Evolutionary conservation across 1,140 invertebrate genomes (phyloP).

Genomic region (Chelonus insularis): DNA sequence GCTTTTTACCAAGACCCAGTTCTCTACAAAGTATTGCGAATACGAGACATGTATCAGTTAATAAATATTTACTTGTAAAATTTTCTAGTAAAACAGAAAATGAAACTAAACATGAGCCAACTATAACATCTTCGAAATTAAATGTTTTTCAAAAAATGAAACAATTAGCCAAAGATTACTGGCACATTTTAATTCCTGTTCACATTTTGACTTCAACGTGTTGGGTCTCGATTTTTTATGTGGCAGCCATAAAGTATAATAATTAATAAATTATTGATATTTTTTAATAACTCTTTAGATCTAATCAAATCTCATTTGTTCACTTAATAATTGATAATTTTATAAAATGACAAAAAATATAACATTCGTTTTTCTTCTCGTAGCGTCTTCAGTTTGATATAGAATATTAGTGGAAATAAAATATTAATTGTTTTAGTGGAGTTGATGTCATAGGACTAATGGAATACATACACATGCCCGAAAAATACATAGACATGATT

Average conservation of each 20-base stretch:
- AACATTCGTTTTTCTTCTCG: too few species aligned
- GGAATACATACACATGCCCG: constrained; percentile 74
- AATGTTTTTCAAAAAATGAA: constrained; percentile 82
- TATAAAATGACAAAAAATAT: too few species aligned
- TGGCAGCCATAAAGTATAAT: constrained; percentile 77
- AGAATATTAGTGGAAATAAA: too few species aligned
- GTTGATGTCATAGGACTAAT: constrained; percentile 81
- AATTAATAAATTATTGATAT: too few species aligned
- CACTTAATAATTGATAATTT: too few species aligned
- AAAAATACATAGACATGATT: constrained; percentile 74
- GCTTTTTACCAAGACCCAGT: neutral
- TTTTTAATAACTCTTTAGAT: too few species aligned
- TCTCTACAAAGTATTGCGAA: neutral
- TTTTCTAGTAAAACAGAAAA: neutral
- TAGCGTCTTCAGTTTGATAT: too few species aligned
- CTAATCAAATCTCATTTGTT: too few species aligned
- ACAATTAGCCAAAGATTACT: constrained; percentile 90
- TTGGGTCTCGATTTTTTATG: constrained; percentile 87
- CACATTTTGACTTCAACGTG: constrained; percentile 82
- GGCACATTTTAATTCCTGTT: constrained; percentile 90
- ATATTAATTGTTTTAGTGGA: constrained; percentile 85
- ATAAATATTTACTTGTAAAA: too few species aligned
- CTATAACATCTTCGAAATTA: neutral
- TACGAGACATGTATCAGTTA: too few species aligned
- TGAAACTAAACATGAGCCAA: neutral